phyloP scores from a whole-genome alignment of 2,888 invertebrate species.

The Steinernema scapterisci region DNA sequence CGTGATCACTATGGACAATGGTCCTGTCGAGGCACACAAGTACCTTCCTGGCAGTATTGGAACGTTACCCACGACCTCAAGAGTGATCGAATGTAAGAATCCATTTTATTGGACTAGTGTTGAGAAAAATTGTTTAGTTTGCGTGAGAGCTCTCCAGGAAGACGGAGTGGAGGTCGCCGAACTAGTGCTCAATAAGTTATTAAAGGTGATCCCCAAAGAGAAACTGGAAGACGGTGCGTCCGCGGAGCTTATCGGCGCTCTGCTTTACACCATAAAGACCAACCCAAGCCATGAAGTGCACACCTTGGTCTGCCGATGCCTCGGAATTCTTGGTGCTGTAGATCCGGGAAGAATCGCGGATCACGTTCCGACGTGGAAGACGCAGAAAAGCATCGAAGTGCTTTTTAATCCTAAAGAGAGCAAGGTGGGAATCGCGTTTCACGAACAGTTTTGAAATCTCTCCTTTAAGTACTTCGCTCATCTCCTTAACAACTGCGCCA shows the following conservation, averaged over 20 bases:
- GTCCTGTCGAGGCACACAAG: background rate
- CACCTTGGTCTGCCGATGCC: slow-evolving; percentile 16
- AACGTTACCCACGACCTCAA: too few species aligned
- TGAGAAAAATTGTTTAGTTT: background rate
- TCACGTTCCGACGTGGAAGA: background rate
- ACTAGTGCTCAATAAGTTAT: slow-evolving; percentile 24
- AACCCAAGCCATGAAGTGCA: background rate
- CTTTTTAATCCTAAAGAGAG: background rate
- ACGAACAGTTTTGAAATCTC: background rate
- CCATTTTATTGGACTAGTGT: background rate
- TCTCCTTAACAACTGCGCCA: slow-evolving; percentile 24
- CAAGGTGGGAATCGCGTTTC: background rate
- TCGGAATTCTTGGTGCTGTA: slow-evolving; percentile 33
- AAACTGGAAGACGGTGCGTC: background rate
- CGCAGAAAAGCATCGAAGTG: background rate
- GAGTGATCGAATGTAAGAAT: background rate
- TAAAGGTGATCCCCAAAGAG: background rate
- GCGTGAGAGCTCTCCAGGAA: slow-evolving; percentile 15
- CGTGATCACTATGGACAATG: background rate
- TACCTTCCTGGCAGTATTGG: background rate
- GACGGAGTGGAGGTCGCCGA: slow-evolving; percentile 21
- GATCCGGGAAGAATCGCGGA: slow-evolving; percentile 34
- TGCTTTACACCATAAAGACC: slow-evolving; percentile 18
- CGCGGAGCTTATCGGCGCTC: background rate
- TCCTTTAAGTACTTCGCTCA: slow-evolving; percentile 3